A percentile compares a stretch with the other conserved stretches of the same genome.
These are phyloP conservation scores for Suillia variegata DNA, from an alignment of 2,888 invertebrate genomes.

Conservation along the genomic window DNA sequence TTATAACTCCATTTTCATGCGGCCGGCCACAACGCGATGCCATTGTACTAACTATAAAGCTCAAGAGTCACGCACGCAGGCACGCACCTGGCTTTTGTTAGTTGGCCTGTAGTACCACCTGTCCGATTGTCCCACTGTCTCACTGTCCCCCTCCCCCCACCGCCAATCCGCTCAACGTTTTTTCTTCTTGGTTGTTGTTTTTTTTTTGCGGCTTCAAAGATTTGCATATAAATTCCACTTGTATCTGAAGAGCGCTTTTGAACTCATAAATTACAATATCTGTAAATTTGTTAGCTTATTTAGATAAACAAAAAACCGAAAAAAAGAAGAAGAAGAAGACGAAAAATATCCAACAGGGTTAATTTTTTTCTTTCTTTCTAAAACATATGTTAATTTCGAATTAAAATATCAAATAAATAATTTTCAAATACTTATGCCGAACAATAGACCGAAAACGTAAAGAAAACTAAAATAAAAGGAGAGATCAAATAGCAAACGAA, in stretches of 20 bases:
- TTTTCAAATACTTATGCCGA: neutral
- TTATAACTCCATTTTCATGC: neutral
- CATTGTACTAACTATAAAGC: too few relatives aligned
- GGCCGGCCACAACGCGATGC: neutral
- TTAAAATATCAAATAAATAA: constrained; percentile 15
- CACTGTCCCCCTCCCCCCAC: constrained; percentile 22
- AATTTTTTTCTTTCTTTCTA: neutral
- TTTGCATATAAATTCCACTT: neutral
- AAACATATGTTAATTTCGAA: constrained; percentile 21
- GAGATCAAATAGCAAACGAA: neutral
- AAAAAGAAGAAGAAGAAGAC: neutral
- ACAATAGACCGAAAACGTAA: neutral
- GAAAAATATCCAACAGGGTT: too few relatives aligned
- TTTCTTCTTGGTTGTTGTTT: too few relatives aligned
- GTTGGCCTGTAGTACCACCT: constrained; percentile 12
- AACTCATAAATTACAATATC: constrained; percentile 13
- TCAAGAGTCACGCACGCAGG: too few relatives aligned
- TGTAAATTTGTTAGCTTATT: constrained; percentile 4
- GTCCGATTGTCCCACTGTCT: constrained; percentile 19
- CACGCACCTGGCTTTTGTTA: neutral
- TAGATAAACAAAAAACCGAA: neutral
- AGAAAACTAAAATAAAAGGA: neutral
- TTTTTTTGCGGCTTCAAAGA: neutral
- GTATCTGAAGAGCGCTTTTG: constrained; percentile 4
- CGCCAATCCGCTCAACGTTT: too few relatives aligned